Percentiles rank a stretch among this genome's conserved stretches.
Conservation (phyloP, 1,140 invertebrate genomes). For the Aphelinus certus region DNA sequence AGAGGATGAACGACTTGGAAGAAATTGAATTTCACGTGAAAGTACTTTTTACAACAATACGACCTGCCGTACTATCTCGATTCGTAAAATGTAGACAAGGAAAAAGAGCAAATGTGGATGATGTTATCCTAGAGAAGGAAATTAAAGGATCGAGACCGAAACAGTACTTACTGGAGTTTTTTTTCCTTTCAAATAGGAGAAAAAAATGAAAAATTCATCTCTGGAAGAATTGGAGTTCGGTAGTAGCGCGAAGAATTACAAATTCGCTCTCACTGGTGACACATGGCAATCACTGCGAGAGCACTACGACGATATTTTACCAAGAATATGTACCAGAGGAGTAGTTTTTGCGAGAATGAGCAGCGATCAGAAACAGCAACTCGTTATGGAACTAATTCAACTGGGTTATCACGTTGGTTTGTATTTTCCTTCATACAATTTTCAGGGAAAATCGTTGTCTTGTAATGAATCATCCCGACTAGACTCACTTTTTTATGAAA, state of each 20-base stretch:
- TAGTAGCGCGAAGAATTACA: slow-evolving; percentile 65
- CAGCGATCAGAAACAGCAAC: slow-evolving; percentile 94
- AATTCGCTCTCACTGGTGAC: slow-evolving; percentile 82
- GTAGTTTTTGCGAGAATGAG: slow-evolving; percentile 97
- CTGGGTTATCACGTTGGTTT: slow-evolving; percentile 86
- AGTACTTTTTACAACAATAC: no score
- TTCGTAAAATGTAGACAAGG: no score
- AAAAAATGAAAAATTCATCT: slow-evolving; percentile 15
- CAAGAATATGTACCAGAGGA: slow-evolving; percentile 77
- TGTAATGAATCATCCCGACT: no score
- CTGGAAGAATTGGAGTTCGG: slow-evolving; percentile 54
- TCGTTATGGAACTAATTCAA: slow-evolving; percentile 86
- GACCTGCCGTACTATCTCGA: no score
- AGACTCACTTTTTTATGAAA: no score
- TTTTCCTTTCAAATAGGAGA: slow-evolving; percentile 25
- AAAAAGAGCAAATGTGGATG: no score
- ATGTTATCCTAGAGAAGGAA: no score
- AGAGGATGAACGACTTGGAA: no score
- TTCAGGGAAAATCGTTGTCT: slow-evolving; percentile 5
- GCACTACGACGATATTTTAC: slow-evolving; percentile 79
- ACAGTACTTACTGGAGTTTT: no score
- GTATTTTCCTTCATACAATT: slow-evolving; percentile 13
- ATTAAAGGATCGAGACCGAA: no score
- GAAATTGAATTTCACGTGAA: no score
- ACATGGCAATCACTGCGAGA: slow-evolving; percentile 79